Evolutionary conservation across 2,797 vertebrate genomes (phyloP).

Genomic region (Enteromius afrohamiltoni): DNA sequence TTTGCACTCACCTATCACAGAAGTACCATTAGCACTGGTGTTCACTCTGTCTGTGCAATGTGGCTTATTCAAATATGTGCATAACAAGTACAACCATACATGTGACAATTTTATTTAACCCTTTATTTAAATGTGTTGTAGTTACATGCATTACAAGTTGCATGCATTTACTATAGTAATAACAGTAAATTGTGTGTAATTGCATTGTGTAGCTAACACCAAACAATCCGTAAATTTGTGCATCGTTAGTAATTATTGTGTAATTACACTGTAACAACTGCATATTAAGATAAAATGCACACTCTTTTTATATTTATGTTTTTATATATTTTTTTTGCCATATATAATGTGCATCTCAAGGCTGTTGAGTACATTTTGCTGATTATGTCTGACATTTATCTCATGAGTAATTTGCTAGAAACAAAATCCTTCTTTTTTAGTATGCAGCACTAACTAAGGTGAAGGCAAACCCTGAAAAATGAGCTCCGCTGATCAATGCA

Average conservation of each 20-base stretch:
- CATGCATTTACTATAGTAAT: neutral
- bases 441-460: conserved; percentile 32
- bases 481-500: conserved; percentile 31
- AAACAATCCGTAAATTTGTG: neutral
- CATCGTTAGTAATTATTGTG: neutral
- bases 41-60: neutral
- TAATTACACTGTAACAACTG: neutral
- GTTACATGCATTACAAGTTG: neutral
- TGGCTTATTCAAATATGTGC: neutral
- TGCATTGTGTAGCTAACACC: too few species aligned
- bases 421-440: conserved; percentile 30
- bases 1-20: neutral
- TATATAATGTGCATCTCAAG: neutral
- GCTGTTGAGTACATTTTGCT: neutral
- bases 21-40: neutral
- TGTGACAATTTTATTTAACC: neutral
- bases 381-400: conserved; percentile 50
- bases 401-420: conserved; percentile 31
- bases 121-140: neutral
- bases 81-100: neutral
- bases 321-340: neutral
- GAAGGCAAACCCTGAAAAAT: conserved; percentile 29
- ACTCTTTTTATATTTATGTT: neutral
- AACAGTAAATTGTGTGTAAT: neutral
- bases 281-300: neutral